A percentile compares a stretch with the other conserved stretches of the same genome.
These are phyloP conservation scores for Lithophane semibrunnea DNA, from an alignment of 2,888 invertebrate species.

Conservation along the genomic window DNA sequence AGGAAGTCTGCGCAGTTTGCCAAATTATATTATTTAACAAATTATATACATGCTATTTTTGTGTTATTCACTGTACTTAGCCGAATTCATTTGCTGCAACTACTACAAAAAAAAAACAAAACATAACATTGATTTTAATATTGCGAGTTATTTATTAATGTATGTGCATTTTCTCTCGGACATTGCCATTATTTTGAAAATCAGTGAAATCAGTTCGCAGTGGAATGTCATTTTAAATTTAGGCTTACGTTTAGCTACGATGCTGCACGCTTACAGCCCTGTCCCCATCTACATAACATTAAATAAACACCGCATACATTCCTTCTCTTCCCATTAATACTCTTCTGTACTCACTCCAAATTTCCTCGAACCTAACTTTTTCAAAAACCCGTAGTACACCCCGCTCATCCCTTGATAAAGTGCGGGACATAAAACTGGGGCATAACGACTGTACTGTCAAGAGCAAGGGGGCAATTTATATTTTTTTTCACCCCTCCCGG, in stretches of 20 bases:
- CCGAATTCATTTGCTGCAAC: not conserved
- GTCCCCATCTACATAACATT: not conserved
- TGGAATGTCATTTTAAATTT: not conserved
- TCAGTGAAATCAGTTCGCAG: not conserved
- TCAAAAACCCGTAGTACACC: constrained; percentile 60
- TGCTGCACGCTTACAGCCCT: no score
- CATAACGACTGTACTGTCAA: constrained; percentile 86
- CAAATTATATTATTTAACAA: not conserved
- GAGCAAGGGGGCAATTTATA: constrained; percentile 83
- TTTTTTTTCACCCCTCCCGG: constrained; percentile 66
- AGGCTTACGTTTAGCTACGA: not conserved
- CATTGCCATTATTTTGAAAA: not conserved
- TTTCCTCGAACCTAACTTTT: constrained; percentile 42
- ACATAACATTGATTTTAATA: no score
- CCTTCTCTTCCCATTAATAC: constrained; percentile 3
- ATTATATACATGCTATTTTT: not conserved
- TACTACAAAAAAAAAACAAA: no score
- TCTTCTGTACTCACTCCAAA: not conserved
- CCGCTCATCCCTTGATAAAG: constrained; percentile 83
- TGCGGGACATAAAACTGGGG: constrained; percentile 81
- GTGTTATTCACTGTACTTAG: not conserved
- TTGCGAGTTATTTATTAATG: not conserved
- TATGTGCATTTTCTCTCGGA: not conserved
- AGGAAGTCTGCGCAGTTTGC: not conserved
- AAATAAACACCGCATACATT: not conserved